Evolutionary conservation across 2,888 invertebrate genomes (phyloP).

Genomic region (Apotomis betuletana): DNA sequence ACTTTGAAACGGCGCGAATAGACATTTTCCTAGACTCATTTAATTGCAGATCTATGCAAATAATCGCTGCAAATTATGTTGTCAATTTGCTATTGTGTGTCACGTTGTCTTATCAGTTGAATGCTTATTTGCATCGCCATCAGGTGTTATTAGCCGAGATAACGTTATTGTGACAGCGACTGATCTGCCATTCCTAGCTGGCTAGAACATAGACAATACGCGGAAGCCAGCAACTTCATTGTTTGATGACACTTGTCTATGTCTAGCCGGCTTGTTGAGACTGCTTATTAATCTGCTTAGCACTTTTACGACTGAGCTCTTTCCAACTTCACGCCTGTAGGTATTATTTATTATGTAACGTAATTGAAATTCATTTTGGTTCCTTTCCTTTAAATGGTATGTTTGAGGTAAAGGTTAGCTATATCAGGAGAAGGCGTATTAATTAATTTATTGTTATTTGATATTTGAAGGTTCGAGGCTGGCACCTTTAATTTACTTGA

Average conservation of each 20-base stretch:
- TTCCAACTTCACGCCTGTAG: slow-evolving; percentile 7
- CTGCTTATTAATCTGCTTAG: slow-evolving; percentile 39
- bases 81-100: slow-evolving; percentile 52
- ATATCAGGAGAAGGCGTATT: no score
- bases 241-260: slow-evolving; percentile 65
- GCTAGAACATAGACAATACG: slow-evolving; percentile 54
- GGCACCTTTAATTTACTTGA: no score
- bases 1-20: slow-evolving; percentile 54
- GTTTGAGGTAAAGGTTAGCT: no score
- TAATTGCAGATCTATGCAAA: slow-evolving; percentile 57
- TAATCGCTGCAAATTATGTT: slow-evolving; percentile 40
- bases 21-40: slow-evolving; percentile 54
- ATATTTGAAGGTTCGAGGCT: no score
- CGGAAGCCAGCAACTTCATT: slow-evolving; percentile 64
- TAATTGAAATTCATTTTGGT: no score
- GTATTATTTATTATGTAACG: no score
- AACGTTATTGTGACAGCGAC: slow-evolving; percentile 10
- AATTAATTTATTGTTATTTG: no score
- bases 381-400: no score
- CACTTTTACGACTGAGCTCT: slow-evolving; percentile 14
- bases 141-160: slow-evolving; percentile 27
- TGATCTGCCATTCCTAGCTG: slow-evolving; percentile 43
- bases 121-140: slow-evolving; percentile 28
- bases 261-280: slow-evolving; percentile 60
- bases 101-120: slow-evolving; percentile 31